Percentiles rank a stretch among this genome's conserved stretches.
Evolutionary conservation across 2,888 invertebrate species (phyloP).

Genomic region (Frankliniella intonsa): DNA sequence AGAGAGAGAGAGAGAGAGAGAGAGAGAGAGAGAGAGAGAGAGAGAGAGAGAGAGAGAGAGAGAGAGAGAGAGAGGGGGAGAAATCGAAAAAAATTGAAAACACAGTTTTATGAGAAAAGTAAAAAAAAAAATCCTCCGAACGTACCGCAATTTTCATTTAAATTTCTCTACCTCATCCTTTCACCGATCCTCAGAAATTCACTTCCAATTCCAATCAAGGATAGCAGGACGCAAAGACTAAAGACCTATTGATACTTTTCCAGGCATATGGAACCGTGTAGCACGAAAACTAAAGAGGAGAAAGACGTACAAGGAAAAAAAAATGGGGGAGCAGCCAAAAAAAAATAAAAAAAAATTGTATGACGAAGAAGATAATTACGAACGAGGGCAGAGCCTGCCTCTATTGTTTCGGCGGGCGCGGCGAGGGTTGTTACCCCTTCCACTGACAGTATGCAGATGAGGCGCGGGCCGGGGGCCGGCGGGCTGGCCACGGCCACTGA

Average conservation of each 20-base stretch:
- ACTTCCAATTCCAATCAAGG: too few relatives aligned
- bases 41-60: background rate
- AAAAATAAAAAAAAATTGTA: background rate
- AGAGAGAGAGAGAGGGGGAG: background rate
- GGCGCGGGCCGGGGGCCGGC: background rate
- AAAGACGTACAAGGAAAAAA: background rate
- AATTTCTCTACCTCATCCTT: too few relatives aligned
- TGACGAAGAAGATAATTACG: background rate
- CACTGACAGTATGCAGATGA: background rate
- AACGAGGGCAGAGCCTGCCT: background rate
- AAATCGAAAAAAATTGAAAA: too few relatives aligned
- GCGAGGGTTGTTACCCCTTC: conserved; percentile 13
- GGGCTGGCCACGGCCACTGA: background rate
- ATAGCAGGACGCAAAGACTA: too few relatives aligned
- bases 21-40: background rate
- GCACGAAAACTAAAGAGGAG: too few relatives aligned
- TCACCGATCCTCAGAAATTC: too few relatives aligned
- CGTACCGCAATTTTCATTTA: too few relatives aligned
- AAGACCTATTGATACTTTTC: too few relatives aligned
- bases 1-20: background rate
- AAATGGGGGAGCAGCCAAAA: background rate
- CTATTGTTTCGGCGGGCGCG: conserved; percentile 1
- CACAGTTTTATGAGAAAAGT: too few relatives aligned
- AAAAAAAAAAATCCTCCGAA: too few relatives aligned
- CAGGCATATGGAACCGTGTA: too few relatives aligned